These are phyloP conservation scores for Hirtodrosophila duncani DNA, from an alignment of 2,888 invertebrate species.

Conservation along the genomic window DNA sequence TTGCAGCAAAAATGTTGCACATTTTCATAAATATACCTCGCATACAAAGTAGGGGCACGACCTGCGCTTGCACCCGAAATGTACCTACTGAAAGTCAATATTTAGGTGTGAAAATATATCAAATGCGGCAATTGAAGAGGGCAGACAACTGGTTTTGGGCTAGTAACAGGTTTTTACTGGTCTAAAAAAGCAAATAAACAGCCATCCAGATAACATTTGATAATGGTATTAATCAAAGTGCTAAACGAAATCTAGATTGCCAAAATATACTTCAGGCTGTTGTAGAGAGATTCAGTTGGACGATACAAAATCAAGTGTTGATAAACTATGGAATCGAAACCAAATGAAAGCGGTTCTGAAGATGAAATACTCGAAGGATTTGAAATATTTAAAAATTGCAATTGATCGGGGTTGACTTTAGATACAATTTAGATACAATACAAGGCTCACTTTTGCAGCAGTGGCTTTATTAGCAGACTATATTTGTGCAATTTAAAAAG, in stretches of 20 bases:
- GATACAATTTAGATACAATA: too few species aligned
- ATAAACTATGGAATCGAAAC: slow-evolving; percentile 1
- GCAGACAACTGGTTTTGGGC: neutral
- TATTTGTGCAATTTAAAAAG: too few species aligned
- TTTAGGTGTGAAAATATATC: slow-evolving; percentile 30
- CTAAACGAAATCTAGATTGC: slow-evolving; percentile 8
- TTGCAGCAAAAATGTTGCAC: too few species aligned
- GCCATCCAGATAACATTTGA: slow-evolving; percentile 1
- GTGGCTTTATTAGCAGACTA: too few species aligned
- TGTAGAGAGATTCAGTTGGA: neutral
- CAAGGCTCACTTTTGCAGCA: too few species aligned
- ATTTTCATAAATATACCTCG: too few species aligned
- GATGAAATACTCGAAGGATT: too few species aligned
- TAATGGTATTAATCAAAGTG: slow-evolving; percentile 30
- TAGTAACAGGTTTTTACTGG: slow-evolving; percentile 40
- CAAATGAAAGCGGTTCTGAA: too few species aligned
- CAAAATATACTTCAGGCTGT: slow-evolving; percentile 1
- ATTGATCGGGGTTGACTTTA: too few species aligned
- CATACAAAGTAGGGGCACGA: too few species aligned
- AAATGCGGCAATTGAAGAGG: neutral
- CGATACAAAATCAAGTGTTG: neutral
- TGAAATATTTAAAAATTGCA: too few species aligned
- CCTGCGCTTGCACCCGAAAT: too few species aligned
- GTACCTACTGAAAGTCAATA: slow-evolving; percentile 12
- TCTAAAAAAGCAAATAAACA: slow-evolving; percentile 6